phyloP scores from a whole-genome alignment of 2,113 vertebrate genomes.

The Marmota flaviventris region DNA sequence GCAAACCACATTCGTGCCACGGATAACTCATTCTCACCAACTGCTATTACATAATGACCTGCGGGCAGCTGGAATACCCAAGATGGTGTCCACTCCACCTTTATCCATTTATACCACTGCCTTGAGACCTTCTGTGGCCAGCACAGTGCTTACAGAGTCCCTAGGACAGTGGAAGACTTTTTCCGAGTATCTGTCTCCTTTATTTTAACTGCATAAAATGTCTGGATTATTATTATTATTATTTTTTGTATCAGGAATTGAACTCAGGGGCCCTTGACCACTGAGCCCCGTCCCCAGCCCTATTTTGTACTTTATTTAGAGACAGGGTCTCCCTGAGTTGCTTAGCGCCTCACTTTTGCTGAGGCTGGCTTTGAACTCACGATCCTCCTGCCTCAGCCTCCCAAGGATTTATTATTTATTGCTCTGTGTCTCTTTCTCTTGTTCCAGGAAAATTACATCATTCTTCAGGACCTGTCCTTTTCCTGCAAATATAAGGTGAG shows the following conservation, averaged over 20 bases:
- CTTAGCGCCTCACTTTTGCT: too few species aligned
- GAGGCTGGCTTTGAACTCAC: too few species aligned
- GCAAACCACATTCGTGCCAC: fast-evolving
- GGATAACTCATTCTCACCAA: fast-evolving
- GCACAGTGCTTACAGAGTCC: fast-evolving
- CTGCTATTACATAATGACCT: fast-evolving
- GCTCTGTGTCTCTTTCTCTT: constrained; percentile 75
- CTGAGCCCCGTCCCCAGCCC: too few species aligned
- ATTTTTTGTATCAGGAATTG: too few species aligned
- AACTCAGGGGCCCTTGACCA: too few species aligned
- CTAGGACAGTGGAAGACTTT: fast-evolving
- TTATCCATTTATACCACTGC: too few species aligned
- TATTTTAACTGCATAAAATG: fast-evolving
- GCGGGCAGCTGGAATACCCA: fast-evolving
- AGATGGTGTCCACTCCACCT: fast-evolving
- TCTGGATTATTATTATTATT: not conserved
- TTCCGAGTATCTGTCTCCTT: not conserved
- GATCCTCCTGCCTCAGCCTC: too few species aligned
- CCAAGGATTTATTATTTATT: not conserved
- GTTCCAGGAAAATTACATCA: constrained; percentile 94
- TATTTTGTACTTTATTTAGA: too few species aligned
- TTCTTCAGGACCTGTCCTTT: constrained; percentile 94
- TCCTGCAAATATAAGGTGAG: constrained; percentile 98
- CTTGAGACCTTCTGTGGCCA: fast-evolving
- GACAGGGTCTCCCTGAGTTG: too few species aligned